Evolutionary conservation across 2,113 vertebrate genomes (phyloP).

Genomic region (Fregata magnificens): DNA sequence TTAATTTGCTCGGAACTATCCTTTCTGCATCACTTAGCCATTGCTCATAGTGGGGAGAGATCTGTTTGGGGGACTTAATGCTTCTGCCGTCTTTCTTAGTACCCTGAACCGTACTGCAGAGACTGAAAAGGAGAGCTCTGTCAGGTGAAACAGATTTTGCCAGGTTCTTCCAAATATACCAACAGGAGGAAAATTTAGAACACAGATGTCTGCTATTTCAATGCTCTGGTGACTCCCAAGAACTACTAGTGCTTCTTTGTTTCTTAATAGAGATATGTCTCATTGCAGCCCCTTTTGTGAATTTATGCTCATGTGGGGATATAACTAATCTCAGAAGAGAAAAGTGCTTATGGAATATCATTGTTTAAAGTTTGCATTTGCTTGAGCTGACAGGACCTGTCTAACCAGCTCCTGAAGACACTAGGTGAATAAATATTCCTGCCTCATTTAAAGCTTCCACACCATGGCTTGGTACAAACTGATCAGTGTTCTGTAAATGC

Average conservation of each 20-base stretch:
- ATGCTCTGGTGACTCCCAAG: neutral
- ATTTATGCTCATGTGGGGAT: neutral
- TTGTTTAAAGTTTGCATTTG: neutral
- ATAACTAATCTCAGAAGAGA: neutral
- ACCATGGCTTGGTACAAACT: fast-evolving
- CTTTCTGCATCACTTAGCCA: neutral
- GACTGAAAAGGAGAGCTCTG: neutral
- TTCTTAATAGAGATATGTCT: neutral
- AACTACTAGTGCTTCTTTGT: neutral
- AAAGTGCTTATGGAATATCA: neutral
- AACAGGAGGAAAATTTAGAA: neutral
- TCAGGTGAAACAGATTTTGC: neutral
- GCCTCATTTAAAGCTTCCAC: neutral
- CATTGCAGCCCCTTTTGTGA: neutral
- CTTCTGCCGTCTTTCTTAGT: neutral
- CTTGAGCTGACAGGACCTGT: neutral
- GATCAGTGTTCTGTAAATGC: neutral
- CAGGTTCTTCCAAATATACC: neutral
- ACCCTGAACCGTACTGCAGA: neutral
- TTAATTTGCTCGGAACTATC: neutral
- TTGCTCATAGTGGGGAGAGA: fast-evolving
- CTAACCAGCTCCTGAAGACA: neutral
- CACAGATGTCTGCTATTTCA: neutral
- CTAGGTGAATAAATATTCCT: neutral
- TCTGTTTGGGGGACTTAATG: neutral